Evolutionary conservation across 2,113 vertebrate species (phyloP), one percentile per base, ranked within the genome.

Genomic region (Panthera leo): DNA sequence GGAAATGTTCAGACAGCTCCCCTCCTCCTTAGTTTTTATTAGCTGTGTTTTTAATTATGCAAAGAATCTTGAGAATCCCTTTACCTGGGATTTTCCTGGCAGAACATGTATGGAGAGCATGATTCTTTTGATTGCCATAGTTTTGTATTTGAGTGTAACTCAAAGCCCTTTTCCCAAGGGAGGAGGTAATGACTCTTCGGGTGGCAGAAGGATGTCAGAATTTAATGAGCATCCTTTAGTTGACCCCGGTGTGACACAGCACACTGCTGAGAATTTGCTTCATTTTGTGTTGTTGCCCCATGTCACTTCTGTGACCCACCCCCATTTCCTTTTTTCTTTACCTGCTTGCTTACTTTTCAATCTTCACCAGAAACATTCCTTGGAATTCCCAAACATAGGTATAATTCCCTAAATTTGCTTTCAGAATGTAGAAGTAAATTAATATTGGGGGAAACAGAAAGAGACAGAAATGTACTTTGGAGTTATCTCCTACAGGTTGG

Each of bases 21-120:
- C 12, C 9, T 27, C 21, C 6, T 90, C 84, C 70, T 93, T 34
- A 96, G 71, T 78, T 98, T 97, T 97, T 80, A 95, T 97, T 95
- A 97, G 90, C 89, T 94, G 87, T 85, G 68, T 98, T 98, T 98
- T 87, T 97, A 96, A 96, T 97, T 97, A 73, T 95, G 63, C 2
- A 39, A 79, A 97, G 85, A 95, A 85, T 97, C 92, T 78, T 89
- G 68, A 97, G 91, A 51, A 45, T 45, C 45, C 45, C 97, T 98
- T 98, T 91, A 96, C 45, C n/a, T 53, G 36, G 19, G 55, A 48
- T 97, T 95, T 98, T 97, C 55, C 97, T 89, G 84, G 70, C 0
- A 16, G 48, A 97, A 15, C 0, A 0, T 61, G 0, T 11, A 39
- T 6, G 3, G 58, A 51, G 27, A 78, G 48, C 96, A 29, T 29